Evolutionary conservation across 2,113 vertebrate species (phyloP).

Genomic region (Macrotis lagotis): DNA sequence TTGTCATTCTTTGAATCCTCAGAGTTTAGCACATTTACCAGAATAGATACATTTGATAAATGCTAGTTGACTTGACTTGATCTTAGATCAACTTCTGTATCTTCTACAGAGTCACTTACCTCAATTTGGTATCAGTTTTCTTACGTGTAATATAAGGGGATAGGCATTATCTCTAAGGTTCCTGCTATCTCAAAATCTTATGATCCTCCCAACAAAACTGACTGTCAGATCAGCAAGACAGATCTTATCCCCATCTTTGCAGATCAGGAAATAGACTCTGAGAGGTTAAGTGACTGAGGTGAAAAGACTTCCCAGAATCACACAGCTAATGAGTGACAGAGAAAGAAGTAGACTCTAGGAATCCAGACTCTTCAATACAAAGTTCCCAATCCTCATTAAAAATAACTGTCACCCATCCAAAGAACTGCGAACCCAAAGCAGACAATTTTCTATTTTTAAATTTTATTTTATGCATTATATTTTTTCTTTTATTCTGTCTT

Average conservation of each 20-base stretch:
- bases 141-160: neutral
- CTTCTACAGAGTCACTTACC: neutral
- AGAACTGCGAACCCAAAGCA: too few species aligned
- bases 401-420: neutral
- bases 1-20: neutral
- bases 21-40: neutral
- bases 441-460: too few species aligned
- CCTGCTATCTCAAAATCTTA: neutral
- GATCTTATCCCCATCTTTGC: neutral
- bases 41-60: neutral
- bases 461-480: too few species aligned
- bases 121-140: neutral
- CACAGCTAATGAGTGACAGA: neutral
- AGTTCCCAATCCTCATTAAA: neutral
- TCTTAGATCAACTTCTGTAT: neutral
- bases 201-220: neutral
- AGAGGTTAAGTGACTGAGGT: neutral
- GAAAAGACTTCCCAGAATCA: neutral
- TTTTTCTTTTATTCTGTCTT: too few species aligned
- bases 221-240: neutral
- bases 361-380: neutral
- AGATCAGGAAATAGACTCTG: slow-evolving; percentile 6
- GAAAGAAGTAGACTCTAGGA: neutral
- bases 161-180: neutral
- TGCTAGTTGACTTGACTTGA: neutral